Evolutionary conservation across 2,888 invertebrate genomes (phyloP), one percentile per base, ranked within the genome.

Genomic region (Tribolium freemani): DNA sequence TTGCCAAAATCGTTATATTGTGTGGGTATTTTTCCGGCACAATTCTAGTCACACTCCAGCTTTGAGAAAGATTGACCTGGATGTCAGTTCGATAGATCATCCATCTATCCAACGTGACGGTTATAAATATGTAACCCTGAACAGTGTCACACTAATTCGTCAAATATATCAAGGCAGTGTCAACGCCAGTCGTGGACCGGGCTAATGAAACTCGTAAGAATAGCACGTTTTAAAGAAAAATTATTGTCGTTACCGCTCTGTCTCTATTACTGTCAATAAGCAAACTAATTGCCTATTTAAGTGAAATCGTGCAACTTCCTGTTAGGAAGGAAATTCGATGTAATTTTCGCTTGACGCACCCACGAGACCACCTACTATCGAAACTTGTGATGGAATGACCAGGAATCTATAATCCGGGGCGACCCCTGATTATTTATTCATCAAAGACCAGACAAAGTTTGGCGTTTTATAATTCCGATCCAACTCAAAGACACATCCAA

Each of bases 211-310:
- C 38, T 3, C 8, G 8, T 8, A 38, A 38, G 26, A 38, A n/a
- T 8, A 5, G 31, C 31, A 38, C 2, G 31, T 8, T 8, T 6
- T 9, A 53, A 9, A 53, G 26, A 53, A 26, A 53, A 53, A 53
- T 53, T 5, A 10, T 10, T 10, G 21, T 26, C 13, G 10, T 26
- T n/a, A 53, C 53, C 57, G 44, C 44, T 57, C 11, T 31, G 11
- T 57, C 57, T 57, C 31, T 38, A 57, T 57, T 57, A 57, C 57
- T 57, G 57, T 57, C 57, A 57, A 57, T 57, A 57, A 57, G 30
- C 11, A n/a, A 38, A 57, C 38, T 57, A 57, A 57, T 57, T 57
- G 57, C 57, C 57, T 30, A 57, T 57, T 57, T 57, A 57, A 57
- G 38, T 57, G 57, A 16, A 57, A 11, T 57, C 57, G 9, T 57